These are phyloP conservation scores for Hirudo medicinalis DNA, from an alignment of 1,140 invertebrate species.

Conservation along the genomic window DNA sequence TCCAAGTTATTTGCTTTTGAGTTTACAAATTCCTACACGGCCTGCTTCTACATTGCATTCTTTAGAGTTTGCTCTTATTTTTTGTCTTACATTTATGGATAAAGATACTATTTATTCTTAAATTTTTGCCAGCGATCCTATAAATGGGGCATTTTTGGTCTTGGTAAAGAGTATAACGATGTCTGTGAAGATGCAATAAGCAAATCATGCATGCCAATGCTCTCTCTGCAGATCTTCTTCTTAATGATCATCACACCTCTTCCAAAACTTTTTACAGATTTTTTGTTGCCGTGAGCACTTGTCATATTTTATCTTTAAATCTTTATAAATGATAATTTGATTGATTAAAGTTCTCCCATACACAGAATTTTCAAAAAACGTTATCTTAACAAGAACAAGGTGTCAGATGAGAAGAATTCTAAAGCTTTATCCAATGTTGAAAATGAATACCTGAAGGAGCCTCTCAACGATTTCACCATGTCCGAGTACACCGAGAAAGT, in stretches of 20 bases:
- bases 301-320: neutral
- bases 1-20: constrained; percentile 44
- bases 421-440: constrained; percentile 22
- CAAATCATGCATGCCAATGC: constrained; percentile 38
- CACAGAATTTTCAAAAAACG: neutral
- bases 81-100: neutral
- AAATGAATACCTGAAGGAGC: constrained; percentile 35
- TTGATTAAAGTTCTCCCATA: too few species aligned
- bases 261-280: constrained; percentile 38
- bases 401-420: neutral
- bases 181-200: constrained; percentile 33
- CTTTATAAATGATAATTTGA: neutral
- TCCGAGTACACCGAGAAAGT: constrained; percentile 43
- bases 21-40: constrained; percentile 43
- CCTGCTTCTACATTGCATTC: constrained; percentile 44
- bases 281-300: constrained; percentile 40
- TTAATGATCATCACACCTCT: constrained; percentile 42
- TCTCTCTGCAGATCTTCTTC: constrained; percentile 40
- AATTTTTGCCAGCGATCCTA: constrained; percentile 12
- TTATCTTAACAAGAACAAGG: neutral
- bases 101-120: neutral
- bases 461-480: constrained; percentile 39
- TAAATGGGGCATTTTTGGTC: constrained; percentile 32
- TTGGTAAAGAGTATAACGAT: constrained; percentile 37
- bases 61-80: constrained; percentile 30